phyloP scores from a whole-genome alignment of 2,797 vertebrate species.

The Podargus strigoides region DNA sequence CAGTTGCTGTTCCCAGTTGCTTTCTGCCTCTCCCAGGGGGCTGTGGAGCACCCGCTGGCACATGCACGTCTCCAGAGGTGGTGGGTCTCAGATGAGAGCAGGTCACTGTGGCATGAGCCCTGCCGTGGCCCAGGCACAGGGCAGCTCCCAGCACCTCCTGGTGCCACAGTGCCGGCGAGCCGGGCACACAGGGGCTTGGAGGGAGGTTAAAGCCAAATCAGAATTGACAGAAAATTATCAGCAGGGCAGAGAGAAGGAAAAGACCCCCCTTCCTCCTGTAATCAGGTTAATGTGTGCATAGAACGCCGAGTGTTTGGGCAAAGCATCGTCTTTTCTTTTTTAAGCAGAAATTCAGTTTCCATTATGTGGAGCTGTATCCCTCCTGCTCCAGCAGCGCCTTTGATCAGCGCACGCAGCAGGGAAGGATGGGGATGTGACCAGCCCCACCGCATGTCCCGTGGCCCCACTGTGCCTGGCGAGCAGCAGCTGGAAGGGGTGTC shows the following conservation, averaged over 20 bases:
- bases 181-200: conserved; percentile 79
- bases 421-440: conserved; percentile 42
- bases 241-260: conserved; percentile 84
- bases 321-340: background rate
- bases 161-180: conserved; percentile 82
- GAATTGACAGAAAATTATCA: conserved; percentile 87
- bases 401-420: conserved; percentile 22
- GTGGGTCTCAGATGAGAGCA: too few species aligned
- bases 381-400: conserved; percentile 49
- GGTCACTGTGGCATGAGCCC: background rate
- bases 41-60: accelerated
- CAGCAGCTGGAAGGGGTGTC: conserved; percentile 34
- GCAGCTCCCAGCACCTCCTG: conserved; percentile 71
- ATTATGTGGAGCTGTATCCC: conserved; percentile 20
- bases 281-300: conserved; percentile 86
- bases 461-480: conserved; percentile 57
- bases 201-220: conserved; percentile 82
- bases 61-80: accelerated
- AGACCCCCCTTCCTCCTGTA: conserved; percentile 73
- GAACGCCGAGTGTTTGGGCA: conserved; percentile 75
- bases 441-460: conserved; percentile 44
- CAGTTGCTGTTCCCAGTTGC: background rate
- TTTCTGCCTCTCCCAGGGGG: too few species aligned
- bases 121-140: accelerated
- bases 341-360: conserved; percentile 59